phyloP scores from a whole-genome alignment of 1,140 invertebrate species.

The Eurytemora carolleeae region DNA sequence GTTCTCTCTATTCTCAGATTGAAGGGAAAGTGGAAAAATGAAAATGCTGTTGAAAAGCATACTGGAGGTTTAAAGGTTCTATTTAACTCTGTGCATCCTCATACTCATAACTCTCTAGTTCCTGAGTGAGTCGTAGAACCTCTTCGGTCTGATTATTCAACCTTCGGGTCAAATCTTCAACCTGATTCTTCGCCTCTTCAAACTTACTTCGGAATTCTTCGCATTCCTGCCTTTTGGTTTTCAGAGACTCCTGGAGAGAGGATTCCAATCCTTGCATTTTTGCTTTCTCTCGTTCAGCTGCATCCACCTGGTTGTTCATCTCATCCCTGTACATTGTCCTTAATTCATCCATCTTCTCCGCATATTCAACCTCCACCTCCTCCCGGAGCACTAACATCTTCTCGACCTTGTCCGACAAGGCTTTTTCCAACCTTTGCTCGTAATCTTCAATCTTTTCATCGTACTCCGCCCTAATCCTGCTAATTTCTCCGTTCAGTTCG shows the following conservation, averaged over 20 bases:
- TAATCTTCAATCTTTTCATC: slow-evolving; percentile 7
- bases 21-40: no score
- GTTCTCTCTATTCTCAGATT: no score
- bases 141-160: slow-evolving; percentile 12
- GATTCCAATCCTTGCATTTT: slow-evolving; percentile 4
- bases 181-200: neutral
- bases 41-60: no score
- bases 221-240: slow-evolving; percentile 5
- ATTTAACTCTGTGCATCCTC: slow-evolving; percentile 5
- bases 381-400: slow-evolving; percentile 13
- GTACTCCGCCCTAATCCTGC: slow-evolving; percentile 8
- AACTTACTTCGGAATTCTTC: neutral
- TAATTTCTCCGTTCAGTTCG: slow-evolving; percentile 5
- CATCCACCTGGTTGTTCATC: slow-evolving; percentile 2
- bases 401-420: slow-evolving; percentile 12
- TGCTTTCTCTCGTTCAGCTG: neutral
- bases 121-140: slow-evolving; percentile 2
- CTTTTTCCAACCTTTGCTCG: slow-evolving; percentile 6
- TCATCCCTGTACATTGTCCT: slow-evolving; percentile 11
- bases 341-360: slow-evolving; percentile 9
- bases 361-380: slow-evolving; percentile 15
- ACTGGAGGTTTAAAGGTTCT: no score
- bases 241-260: slow-evolving; percentile 8
- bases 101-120: slow-evolving; percentile 14
- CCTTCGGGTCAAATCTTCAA: slow-evolving; percentile 3